These are phyloP conservation scores for Lophochroa leadbeateri DNA, from an alignment of 2,113 vertebrate species.

Conservation along the genomic window DNA sequence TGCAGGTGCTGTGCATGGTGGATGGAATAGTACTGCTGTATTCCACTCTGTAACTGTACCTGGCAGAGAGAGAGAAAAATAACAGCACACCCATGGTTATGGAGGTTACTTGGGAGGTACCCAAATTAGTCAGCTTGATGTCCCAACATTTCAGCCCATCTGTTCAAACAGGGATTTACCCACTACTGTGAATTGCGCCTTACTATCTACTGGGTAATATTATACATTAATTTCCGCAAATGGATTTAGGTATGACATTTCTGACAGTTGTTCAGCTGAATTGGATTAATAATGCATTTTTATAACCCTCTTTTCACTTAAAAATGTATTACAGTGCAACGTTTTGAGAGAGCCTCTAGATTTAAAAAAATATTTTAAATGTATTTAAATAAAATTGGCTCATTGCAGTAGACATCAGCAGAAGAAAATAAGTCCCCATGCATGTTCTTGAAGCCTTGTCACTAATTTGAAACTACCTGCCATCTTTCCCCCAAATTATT, in stretches of 20 bases:
- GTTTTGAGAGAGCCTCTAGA: not conserved
- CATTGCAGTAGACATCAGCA: not conserved
- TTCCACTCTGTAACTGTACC: not conserved
- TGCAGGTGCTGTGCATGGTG: accelerated
- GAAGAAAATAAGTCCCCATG: not conserved
- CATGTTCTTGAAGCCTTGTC: not conserved
- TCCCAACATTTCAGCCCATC: slow-evolving; percentile 60
- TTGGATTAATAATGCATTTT: slow-evolving; percentile 62
- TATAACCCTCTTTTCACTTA: slow-evolving; percentile 33
- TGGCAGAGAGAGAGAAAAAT: slow-evolving; percentile 1
- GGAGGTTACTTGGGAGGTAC: slow-evolving; percentile 57
- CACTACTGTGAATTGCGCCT: not conserved
- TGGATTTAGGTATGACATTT: slow-evolving; percentile 59
- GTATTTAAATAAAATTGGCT: slow-evolving; percentile 5
- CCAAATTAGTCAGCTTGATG: slow-evolving; percentile 61
- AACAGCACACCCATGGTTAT: slow-evolving; percentile 14
- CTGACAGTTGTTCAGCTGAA: slow-evolving; percentile 60
- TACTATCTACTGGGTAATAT: slow-evolving; percentile 43
- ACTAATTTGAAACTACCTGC: not conserved
- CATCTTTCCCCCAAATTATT: not conserved
- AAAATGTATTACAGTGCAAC: not conserved
- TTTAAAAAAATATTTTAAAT: slow-evolving; percentile 6
- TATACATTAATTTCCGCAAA: slow-evolving; percentile 53
- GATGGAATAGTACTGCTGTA: not conserved
- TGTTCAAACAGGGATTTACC: slow-evolving; percentile 62